Evolutionary conservation across 2,888 invertebrate genomes (phyloP).

Genomic region (Copidosoma aretas): DNA sequence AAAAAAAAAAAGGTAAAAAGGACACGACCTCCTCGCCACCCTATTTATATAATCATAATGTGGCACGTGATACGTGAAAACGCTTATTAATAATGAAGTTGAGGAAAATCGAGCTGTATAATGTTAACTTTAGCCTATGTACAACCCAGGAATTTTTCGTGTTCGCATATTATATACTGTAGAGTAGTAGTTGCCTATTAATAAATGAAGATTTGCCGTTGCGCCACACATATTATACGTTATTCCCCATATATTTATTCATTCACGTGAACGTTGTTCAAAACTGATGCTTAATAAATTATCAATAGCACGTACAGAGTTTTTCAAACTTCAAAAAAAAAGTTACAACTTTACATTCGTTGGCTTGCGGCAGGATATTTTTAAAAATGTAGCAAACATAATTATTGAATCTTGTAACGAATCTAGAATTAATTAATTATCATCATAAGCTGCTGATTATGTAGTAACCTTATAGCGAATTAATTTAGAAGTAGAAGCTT

Average conservation of each 20-base stretch:
- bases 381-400: constrained; percentile 23
- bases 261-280: too few relatives aligned
- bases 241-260: too few relatives aligned
- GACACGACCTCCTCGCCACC: constrained; percentile 4
- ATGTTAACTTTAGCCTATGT: too few relatives aligned
- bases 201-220: too few relatives aligned
- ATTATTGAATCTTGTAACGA: constrained; percentile 31
- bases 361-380: constrained; percentile 19
- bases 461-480: constrained; percentile 27
- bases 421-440: constrained; percentile 19
- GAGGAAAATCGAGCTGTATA: constrained; percentile 15
- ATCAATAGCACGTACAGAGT: too few relatives aligned
- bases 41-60: constrained; percentile 40
- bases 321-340: too few relatives aligned
- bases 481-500: constrained; percentile 34
- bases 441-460: constrained; percentile 23
- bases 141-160: too few relatives aligned
- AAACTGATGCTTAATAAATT: too few relatives aligned
- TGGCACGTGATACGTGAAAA: constrained; percentile 59
- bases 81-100: constrained; percentile 28
- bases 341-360: neutral
- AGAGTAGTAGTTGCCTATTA: too few relatives aligned
- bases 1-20: constrained; percentile 6
- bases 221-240: too few relatives aligned
- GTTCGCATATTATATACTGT: too few relatives aligned